Conservation (phyloP, 2,797 vertebrate species). For the Manis pentadactyla region DNA sequence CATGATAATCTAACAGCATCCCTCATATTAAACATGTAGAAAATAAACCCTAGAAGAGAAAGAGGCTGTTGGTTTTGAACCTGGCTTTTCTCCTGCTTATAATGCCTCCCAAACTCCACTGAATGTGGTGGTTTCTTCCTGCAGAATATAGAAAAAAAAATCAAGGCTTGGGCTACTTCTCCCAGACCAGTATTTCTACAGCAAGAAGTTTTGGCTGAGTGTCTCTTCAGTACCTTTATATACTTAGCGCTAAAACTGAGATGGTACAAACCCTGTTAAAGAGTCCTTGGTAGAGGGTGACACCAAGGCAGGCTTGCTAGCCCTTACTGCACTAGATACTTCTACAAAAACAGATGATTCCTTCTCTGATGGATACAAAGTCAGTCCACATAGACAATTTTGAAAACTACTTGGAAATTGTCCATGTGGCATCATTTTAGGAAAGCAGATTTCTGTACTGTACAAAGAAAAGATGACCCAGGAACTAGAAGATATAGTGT, state of each 20-base stretch:
- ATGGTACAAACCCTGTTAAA: not conserved
- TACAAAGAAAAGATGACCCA: slow-evolving; percentile 19
- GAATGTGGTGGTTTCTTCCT: not conserved
- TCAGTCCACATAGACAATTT: not conserved
- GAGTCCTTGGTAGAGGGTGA: not conserved
- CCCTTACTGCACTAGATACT: not conserved
- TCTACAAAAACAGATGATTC: not conserved
- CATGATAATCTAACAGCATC: not conserved
- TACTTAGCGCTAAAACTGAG: not conserved
- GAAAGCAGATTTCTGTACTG: not conserved
- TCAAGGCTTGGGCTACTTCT: not conserved
- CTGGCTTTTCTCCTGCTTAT: not conserved
- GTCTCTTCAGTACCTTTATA: not conserved
- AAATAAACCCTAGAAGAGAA: slow-evolving; percentile 26
- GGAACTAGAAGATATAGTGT: not conserved
- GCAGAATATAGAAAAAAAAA: not conserved
- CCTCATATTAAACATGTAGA: slow-evolving; percentile 7
- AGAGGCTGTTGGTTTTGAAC: not conserved
- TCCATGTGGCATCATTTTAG: slow-evolving; percentile 19
- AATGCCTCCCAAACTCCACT: not conserved
- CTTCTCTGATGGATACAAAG: not conserved
- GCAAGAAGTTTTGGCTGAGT: not conserved
- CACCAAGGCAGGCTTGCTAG: not conserved
- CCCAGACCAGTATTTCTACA: not conserved
- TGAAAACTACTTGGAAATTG: slow-evolving; percentile 9